Evolutionary conservation across 1,140 invertebrate genomes (phyloP).

Genomic region (Zaprionus ornatus): DNA sequence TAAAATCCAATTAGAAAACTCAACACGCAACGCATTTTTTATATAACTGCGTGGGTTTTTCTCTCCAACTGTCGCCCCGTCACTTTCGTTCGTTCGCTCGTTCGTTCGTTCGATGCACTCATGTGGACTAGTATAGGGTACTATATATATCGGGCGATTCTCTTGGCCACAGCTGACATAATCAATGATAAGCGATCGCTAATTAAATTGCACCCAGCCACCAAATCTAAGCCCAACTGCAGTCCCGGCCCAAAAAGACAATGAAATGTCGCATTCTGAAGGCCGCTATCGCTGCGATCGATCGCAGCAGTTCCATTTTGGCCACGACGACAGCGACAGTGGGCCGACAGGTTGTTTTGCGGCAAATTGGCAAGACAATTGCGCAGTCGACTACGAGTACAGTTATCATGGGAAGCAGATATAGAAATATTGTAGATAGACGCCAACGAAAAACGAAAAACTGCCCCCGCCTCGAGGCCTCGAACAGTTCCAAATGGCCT

Average conservation of each 20-base stretch:
- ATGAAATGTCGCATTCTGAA: slow-evolving; percentile 75
- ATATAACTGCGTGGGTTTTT: slow-evolving; percentile 43
- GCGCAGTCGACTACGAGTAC: slow-evolving; percentile 47
- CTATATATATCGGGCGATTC: not conserved
- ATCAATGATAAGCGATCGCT: slow-evolving; percentile 74
- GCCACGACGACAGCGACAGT: slow-evolving; percentile 43
- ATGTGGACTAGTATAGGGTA: not conserved
- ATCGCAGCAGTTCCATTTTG: slow-evolving; percentile 65
- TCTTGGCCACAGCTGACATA: slow-evolving; percentile 59
- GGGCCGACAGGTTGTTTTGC: slow-evolving; percentile 68
- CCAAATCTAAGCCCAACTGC: slow-evolving; percentile 50
- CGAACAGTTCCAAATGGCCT: slow-evolving; percentile 53
- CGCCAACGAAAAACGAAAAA: not conserved
- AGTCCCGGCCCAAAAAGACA: slow-evolving; percentile 62
- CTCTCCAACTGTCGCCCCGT: not conserved
- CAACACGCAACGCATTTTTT: slow-evolving; percentile 54
- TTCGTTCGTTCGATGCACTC: not conserved
- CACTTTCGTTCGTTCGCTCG: not conserved
- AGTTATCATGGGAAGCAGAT: slow-evolving; percentile 75
- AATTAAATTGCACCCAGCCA: slow-evolving; percentile 75
- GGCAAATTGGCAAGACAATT: slow-evolving; percentile 76
- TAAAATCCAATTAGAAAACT: slow-evolving; percentile 50
- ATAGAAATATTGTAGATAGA: slow-evolving; percentile 23
- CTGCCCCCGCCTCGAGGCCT: slow-evolving; percentile 26
- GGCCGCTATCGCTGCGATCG: slow-evolving; percentile 46